Base-by-base conservation (phyloP, 2,888 invertebrate genomes). In the Flexamia atlantica region DNA sequence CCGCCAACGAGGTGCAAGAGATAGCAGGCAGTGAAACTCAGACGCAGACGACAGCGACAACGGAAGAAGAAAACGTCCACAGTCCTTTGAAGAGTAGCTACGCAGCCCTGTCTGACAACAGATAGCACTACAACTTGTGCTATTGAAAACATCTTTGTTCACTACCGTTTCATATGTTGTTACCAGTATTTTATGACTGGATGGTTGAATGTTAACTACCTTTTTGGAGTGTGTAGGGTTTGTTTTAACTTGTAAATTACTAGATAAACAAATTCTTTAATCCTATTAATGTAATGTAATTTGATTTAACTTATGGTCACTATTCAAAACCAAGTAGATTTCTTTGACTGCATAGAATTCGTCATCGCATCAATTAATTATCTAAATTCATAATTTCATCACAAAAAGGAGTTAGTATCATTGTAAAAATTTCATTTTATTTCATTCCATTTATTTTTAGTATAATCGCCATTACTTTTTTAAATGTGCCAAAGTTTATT, bases 11-110 rank as follows among this genome's bases (percentile, higher is more conserved):
- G 30, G 23, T 46, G 20, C 42, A 50, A 17, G 30, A 70, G 46
- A 17, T 57, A 4, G 53, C 76, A 12, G 64, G 76, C 32, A 74
- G 36, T 60, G 72, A 74, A 36, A 64, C 57, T 23, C 79, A 79
- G 46, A 50, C 80, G 5, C 46, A 46, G 23, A 30, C 50, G 1
- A 4, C 64, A 20, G 36, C 17, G 2, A 9, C 32, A 14, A 46
- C 14, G 17, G 79, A 79, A 3, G 57, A 70, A 23, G 32, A 23
- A 30, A 17, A 30, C 9, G 10, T 30, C 7, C 36, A 79, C 40
- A 83, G 83, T 42, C 40, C 83, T 2, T 64, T 83, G 23, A 83
- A 80, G 25, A 64, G 79, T 36, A 83, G 83, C 68, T 83, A 83
- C 50, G 25, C 83, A 17, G 83, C 83, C 10, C 32, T 83, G 42